Evolutionary conservation across 2,797 vertebrate genomes (phyloP).

Genomic region (Sphaeramia orbicularis): DNA sequence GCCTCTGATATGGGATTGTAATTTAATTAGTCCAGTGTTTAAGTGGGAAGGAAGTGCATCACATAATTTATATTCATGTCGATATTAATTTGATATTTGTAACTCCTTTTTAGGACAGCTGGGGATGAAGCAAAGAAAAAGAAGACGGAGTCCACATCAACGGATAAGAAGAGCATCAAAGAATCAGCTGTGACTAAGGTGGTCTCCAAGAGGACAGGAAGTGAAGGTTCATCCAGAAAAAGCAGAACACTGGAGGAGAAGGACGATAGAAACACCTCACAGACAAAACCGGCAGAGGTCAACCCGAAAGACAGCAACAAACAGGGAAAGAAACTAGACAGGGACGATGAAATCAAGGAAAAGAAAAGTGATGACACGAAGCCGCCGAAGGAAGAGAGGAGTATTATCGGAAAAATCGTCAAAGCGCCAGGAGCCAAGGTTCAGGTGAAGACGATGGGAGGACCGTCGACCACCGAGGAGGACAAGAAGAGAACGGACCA

Average conservation of each 20-base stretch:
- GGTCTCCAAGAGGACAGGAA: neutral
- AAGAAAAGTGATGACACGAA: neutral
- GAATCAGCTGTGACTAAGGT: neutral
- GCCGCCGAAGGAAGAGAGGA: constrained; percentile 53
- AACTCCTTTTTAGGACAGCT: constrained; percentile 34
- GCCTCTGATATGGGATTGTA: no score
- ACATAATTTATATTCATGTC: no score
- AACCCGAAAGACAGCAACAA: neutral
- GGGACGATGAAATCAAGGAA: neutral
- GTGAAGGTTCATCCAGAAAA: neutral
- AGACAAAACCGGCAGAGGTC: neutral
- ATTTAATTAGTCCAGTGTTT: no score
- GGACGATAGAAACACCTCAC: neutral
- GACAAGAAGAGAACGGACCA: constrained; percentile 11
- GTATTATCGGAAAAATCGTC: constrained; percentile 77
- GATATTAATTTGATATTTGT: neutral
- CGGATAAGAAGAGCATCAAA: neutral
- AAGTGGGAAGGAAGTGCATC: no score
- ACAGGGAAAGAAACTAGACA: neutral
- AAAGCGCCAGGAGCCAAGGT: constrained; percentile 61
- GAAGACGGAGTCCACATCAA: neutral
- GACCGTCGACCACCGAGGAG: neutral
- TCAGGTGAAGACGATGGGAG: constrained; percentile 72
- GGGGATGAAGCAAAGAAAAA: constrained; percentile 19
- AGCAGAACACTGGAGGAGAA: neutral